Evolutionary conservation across 2,113 vertebrate species (phyloP).

Genomic region (Machaerirhynchus nigripectus): DNA sequence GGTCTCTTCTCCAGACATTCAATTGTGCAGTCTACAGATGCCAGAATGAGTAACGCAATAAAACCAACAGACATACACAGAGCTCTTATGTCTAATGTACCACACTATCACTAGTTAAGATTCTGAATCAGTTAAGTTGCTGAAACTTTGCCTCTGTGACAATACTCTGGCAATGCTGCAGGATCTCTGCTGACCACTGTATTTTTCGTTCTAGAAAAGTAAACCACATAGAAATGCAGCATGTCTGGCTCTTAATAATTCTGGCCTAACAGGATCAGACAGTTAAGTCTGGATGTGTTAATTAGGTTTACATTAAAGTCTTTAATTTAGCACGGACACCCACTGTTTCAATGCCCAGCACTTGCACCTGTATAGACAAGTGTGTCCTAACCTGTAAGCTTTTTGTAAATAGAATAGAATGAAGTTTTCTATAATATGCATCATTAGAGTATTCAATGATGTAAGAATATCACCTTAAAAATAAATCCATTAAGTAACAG

Average conservation of each 20-base stretch:
- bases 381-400: neutral
- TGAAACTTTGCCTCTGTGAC: neutral
- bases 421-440: neutral
- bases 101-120: neutral
- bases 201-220: neutral
- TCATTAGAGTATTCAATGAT: neutral
- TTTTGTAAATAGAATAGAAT: neutral
- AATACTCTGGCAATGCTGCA: neutral
- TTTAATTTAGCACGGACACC: neutral
- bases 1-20: neutral
- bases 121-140: neutral
- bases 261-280: neutral
- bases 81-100: neutral
- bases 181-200: neutral
- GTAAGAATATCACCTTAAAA: neutral
- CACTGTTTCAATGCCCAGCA: neutral
- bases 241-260: neutral
- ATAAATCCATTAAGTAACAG: neutral
- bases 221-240: neutral
- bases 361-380: neutral
- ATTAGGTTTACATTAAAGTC: neutral
- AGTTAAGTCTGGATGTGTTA: neutral
- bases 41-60: neutral
- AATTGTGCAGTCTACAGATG: neutral
- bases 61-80: neutral